A percentile compares a stretch with the other conserved stretches of the same genome.
Conservation (phyloP, 2,888 invertebrate genomes). For the Anorthoa munda region DNA sequence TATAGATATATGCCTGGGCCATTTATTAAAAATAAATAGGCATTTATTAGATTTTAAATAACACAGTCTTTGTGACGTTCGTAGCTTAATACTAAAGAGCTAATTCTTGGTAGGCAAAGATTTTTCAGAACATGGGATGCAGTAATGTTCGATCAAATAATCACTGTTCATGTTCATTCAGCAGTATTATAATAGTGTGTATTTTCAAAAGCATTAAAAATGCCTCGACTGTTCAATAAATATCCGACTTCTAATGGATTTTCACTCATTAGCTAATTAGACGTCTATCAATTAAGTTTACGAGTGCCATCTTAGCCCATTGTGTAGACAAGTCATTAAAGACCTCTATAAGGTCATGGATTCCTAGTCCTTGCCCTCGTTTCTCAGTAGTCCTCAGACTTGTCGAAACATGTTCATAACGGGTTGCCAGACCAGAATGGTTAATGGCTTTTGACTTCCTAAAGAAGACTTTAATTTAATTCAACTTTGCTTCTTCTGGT, state of each 20-base stretch:
- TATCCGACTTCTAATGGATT: background rate
- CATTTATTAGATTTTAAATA: too few species aligned
- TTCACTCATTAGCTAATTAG: constrained; percentile 25
- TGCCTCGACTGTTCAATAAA: background rate
- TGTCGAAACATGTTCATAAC: constrained; percentile 66
- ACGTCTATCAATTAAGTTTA: constrained; percentile 14
- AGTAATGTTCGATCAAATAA: background rate
- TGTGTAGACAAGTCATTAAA: constrained; percentile 17
- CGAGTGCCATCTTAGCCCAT: constrained; percentile 3
- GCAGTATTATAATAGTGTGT: background rate
- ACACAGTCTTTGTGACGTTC: too few species aligned
- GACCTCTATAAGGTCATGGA: constrained; percentile 34
- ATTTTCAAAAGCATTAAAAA: background rate
- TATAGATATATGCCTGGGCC: too few species aligned
- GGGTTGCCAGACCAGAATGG: constrained; percentile 57
- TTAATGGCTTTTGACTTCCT: constrained; percentile 61
- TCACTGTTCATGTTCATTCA: background rate
- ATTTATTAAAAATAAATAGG: too few species aligned
- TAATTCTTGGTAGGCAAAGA: background rate
- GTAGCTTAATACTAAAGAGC: too few species aligned
- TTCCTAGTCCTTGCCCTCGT: constrained; percentile 55
- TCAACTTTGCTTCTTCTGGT: constrained; percentile 28
- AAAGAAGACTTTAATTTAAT: constrained; percentile 60
- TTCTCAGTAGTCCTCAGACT: constrained; percentile 61
- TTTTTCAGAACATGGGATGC: background rate